Conservation (phyloP, 92 coral and sea anemone species). For the Zoanthus sansibaricus region DNA sequence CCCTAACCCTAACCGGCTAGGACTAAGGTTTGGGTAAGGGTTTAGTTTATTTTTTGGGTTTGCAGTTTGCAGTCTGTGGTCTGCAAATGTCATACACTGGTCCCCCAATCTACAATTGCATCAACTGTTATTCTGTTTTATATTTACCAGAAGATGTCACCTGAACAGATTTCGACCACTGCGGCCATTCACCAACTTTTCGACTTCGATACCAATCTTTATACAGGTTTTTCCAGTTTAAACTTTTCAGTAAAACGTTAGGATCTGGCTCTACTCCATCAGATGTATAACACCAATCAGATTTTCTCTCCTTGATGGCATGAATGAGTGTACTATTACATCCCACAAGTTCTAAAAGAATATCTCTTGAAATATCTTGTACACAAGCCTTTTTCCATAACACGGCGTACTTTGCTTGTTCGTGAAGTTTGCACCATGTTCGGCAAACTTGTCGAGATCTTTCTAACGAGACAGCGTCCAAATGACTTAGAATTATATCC, state of each 20-base stretch:
- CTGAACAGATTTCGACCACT: slow-evolving; percentile 23
- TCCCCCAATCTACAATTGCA: not conserved
- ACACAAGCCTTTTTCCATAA: slow-evolving; percentile 82
- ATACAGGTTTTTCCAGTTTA: slow-evolving; percentile 77
- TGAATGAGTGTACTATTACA: not conserved
- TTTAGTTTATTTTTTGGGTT: no score
- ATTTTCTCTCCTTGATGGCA: slow-evolving; percentile 13
- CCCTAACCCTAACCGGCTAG: no score
- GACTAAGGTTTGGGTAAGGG: no score
- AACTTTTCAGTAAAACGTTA: no score
- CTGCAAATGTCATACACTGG: not conserved
- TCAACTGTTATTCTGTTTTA: not conserved
- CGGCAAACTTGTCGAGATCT: slow-evolving; percentile 87
- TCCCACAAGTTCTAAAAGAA: slow-evolving; percentile 76
- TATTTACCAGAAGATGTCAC: slow-evolving; percentile 2
- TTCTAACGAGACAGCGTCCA: slow-evolving; percentile 90
- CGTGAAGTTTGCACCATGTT: slow-evolving; percentile 77
- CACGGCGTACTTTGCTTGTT: slow-evolving; percentile 58
- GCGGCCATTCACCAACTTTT: slow-evolving; percentile 88
- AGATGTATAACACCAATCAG: not conserved
- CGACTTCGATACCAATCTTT: slow-evolving; percentile 84
- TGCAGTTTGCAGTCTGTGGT: no score
- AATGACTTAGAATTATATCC: slow-evolving; percentile 70
- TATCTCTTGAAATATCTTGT: slow-evolving; percentile 65
- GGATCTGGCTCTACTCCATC: not conserved